Conservation (phyloP, 2,797 vertebrate species). For the Poeciliopsis turneri region DNA sequence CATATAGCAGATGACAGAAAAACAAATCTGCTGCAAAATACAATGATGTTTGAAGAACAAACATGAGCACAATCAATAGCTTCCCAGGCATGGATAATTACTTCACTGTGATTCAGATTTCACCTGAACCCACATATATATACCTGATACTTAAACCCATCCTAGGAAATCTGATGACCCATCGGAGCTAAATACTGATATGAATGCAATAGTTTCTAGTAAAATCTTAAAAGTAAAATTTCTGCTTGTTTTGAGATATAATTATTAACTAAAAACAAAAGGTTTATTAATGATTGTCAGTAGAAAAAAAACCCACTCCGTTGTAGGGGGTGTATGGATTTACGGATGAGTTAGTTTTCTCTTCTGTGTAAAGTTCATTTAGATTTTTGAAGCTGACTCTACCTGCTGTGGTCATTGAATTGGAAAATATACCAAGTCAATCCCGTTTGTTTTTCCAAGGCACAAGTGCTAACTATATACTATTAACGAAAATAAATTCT, state of each 20-base stretch:
- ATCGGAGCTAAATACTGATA: neutral
- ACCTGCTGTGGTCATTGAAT: neutral
- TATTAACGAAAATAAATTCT: neutral
- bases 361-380: neutral
- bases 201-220: neutral
- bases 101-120: neutral
- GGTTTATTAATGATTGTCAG: neutral
- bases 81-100: neutral
- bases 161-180: neutral
- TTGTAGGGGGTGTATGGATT: neutral
- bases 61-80: neutral
- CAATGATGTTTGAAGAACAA: neutral
- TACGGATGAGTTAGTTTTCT: neutral
- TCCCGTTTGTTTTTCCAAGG: neutral
- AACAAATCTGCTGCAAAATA: neutral
- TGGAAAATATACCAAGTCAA: neutral
- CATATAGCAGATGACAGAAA: neutral
- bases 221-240: too few species aligned
- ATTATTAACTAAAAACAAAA: neutral
- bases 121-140: neutral
- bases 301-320: too few species aligned
- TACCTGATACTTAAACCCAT: neutral
- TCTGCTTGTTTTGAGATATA: neutral
- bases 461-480: neutral
- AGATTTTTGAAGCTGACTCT: neutral